phyloP scores from a whole-genome alignment of 2,888 invertebrate species.

The Tenthredo scrophulariae region DNA sequence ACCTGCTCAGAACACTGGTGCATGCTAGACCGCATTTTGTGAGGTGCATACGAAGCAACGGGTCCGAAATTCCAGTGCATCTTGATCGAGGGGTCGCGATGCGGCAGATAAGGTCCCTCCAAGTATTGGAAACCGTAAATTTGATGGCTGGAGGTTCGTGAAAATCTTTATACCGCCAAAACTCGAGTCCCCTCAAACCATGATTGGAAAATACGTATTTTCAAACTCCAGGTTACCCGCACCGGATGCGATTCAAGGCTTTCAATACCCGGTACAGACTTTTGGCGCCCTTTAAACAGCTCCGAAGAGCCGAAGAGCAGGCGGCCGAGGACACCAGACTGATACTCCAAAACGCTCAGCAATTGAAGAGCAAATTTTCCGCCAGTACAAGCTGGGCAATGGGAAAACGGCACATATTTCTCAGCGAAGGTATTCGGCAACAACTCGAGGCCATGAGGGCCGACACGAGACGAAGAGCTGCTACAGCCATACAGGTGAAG shows the following conservation, averaged over 20 bases:
- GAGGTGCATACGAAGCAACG: constrained; percentile 94
- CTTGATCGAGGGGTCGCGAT: constrained; percentile 93
- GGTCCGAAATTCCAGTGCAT: constrained; percentile 88
- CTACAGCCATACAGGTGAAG: constrained; percentile 86
- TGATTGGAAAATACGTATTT: neutral
- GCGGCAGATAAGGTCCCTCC: constrained; percentile 92
- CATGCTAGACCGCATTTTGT: constrained; percentile 97
- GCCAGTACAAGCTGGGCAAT: constrained; percentile 89
- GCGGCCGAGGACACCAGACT: constrained; percentile 88
- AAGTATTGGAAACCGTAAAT: constrained; percentile 95
- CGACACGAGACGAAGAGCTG: constrained; percentile 89
- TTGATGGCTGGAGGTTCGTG: constrained; percentile 91
- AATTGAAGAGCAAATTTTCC: constrained; percentile 78
- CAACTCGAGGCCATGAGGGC: constrained; percentile 91
- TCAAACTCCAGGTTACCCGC: constrained; percentile 87
- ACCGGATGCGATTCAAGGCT: constrained; percentile 96
- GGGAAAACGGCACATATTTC: constrained; percentile 95
- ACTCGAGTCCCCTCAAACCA: neutral
- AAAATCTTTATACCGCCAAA: neutral
- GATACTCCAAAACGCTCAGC: constrained; percentile 87
- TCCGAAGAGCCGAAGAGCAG: constrained; percentile 85
- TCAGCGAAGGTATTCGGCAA: constrained; percentile 95
- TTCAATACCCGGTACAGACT: constrained; percentile 93
- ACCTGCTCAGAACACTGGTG: constrained; percentile 93
- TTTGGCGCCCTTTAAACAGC: constrained; percentile 88